Percentiles rank a stretch among this genome's conserved stretches.
phyloP scores from a whole-genome alignment of 2,888 invertebrate genomes.

The Mesorhabditis spiculigera region DNA sequence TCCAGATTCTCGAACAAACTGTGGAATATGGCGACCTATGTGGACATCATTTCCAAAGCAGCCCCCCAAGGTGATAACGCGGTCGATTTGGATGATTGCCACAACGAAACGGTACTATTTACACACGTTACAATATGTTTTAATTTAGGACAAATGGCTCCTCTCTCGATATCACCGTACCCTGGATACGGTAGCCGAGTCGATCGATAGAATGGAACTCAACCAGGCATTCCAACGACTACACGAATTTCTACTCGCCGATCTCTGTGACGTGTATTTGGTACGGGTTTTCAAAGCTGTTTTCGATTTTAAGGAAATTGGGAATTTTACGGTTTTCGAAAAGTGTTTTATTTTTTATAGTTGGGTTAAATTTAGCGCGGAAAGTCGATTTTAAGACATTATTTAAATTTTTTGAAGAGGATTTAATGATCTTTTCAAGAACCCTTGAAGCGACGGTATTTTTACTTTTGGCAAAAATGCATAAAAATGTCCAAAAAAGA shows the following conservation, averaged over 20 bases:
- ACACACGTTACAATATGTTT: no score
- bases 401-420: slow-evolving; percentile 4
- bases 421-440: not conserved
- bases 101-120: no score
- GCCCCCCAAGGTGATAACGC: no score
- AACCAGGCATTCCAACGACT: slow-evolving; percentile 60
- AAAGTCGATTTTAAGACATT: no score
- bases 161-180: slow-evolving; percentile 29
- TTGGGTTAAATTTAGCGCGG: no score
- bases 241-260: slow-evolving; percentile 76
- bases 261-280: slow-evolving; percentile 87
- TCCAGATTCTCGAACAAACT: slow-evolving; percentile 87
- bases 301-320: no score
- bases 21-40: slow-evolving; percentile 75
- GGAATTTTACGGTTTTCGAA: no score
- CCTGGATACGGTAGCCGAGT: slow-evolving; percentile 25
- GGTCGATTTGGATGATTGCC: no score
- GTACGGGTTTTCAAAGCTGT: no score
- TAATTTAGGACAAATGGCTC: slow-evolving; percentile 39
- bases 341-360: no score
- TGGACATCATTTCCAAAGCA: no score
- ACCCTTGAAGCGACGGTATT: not conserved
- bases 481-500: no score
- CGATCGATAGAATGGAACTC: slow-evolving; percentile 67
- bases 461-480: not conserved